Evolutionary conservation across 2,888 invertebrate species (phyloP), one percentile per base, ranked within the genome.

Genomic region (Platycheirus albimanus): DNA sequence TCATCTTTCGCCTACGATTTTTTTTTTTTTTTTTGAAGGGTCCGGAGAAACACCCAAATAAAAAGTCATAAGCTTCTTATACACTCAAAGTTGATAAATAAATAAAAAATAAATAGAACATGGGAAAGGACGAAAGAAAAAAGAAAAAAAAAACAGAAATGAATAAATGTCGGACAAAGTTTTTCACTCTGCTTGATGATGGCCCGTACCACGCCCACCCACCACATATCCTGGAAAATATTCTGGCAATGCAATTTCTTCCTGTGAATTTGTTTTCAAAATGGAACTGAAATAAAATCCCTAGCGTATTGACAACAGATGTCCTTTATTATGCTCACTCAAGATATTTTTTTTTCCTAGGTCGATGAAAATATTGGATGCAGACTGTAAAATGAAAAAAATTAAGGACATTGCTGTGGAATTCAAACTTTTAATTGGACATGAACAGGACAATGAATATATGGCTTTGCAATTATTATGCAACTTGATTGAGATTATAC

Each of bases 361-460:
- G 24, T 11, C 36, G 20, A 69, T 56, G 54, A 54, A 74, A 54
- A 54, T 41, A 69, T 51, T 33, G 41, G 24, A 30, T 28, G 51
- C 19, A 67, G 52, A 6, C 45, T 38, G 19, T 15, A 3, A 0
- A 2, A 1, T 15, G 8, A 0, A 2, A 1, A 24, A 20, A 7
- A 17, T n/a, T n/a, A 58, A 41, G 30, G 10, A 15, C 20, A 45
- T 54, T 64, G 47, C 20, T 45, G 51, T 36, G 41, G 64, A 61
- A 56, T 51, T 74, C 64, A 52, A 81, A 81, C 80, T 81, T 81
- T 81, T 76, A 76, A 81, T 81, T 81, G 80, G 76, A 76, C 70
- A 20, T 20, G 13, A 10, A 38, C 56, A 24, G 13, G 15, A 38
- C 56, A 24, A 24, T 20, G 56, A 13, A 24, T n/a, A n/a, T n/a